Base-by-base conservation (phyloP, 2,113 vertebrate genomes). In the Alexandromys fortis region DNA sequence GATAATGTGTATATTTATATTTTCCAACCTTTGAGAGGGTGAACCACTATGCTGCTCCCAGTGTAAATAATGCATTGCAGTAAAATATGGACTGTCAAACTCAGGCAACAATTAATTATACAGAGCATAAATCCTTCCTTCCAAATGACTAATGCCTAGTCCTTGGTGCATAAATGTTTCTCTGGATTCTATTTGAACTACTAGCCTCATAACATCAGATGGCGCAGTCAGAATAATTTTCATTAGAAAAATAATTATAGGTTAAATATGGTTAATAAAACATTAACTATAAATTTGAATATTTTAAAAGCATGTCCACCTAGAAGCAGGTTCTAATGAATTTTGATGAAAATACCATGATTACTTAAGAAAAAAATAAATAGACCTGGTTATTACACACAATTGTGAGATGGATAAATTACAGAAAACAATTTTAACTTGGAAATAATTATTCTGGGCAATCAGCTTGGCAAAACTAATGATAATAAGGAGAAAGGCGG, bases 181-280 rank as follows among this genome's bases (percentile, higher is more conserved):
- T 91, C 97, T 89, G 95, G 67, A 76, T 94, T 96, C 91, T 94
- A 90, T 97, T 96, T 97, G 97, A 97, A 97, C 96, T 93, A 7
- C 83, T 92, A 70, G 92, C 95, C 91, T 95, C 96, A 81, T 92
- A 96, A 97, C 92, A 95, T 97, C 96, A 94, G 97, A 97, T 49
- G 89, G 89, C 94, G 70, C 76, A 90, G 95, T 96, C 52, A 47
- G 91, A 89, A 96, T 96, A 95, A 96, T 97, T 98, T 98, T 96
- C 98, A 98, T 97, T 96, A 97, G 96, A 96, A 97, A 97, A 97
- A 97, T 97, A 97, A 98, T 98, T 98, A 97, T 94, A 94, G 92
- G 86, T 96, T 98, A 97, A 98, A 96, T 97, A 96, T 87, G 79
- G 96, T 98, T 98, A 98, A 98, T 98, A 98, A 97, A 98, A 98